Conservation (phyloP, 2,888 invertebrate species). For the Lasioglossum figueresi region DNA sequence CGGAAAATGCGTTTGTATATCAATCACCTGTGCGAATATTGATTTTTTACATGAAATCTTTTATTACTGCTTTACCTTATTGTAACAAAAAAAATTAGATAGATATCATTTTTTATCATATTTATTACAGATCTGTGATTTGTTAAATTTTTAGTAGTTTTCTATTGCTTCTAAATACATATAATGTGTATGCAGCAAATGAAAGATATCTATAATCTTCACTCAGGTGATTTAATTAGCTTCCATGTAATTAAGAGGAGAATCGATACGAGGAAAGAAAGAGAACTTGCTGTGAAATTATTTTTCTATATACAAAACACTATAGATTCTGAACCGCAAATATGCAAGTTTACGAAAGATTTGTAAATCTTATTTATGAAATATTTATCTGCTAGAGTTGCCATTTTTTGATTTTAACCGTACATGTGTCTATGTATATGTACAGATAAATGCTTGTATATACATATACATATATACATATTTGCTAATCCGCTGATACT, state of each 20-base stretch:
- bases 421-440: neutral
- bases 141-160: neutral
- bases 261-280: slow-evolving; percentile 10
- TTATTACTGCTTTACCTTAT: neutral
- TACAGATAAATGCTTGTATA: neutral
- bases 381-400: slow-evolving; percentile 42
- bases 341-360: slow-evolving; percentile 39
- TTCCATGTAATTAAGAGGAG: slow-evolving; percentile 32
- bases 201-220: slow-evolving; percentile 31
- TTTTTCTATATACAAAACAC: slow-evolving; percentile 60
- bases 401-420: slow-evolving; percentile 44
- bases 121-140: neutral
- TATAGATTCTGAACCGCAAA: slow-evolving; percentile 24
- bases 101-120: neutral
- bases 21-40: slow-evolving; percentile 39
- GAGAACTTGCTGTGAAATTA: slow-evolving; percentile 54
- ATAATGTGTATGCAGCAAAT: neutral
- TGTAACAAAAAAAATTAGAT: neutral
- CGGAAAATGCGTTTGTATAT: slow-evolving; percentile 37
- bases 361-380: slow-evolving; percentile 35
- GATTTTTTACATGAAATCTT: neutral
- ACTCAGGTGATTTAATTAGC: slow-evolving; percentile 38
- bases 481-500: slow-evolving; percentile 25
- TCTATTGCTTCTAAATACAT: neutral
- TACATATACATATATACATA: slow-evolving; percentile 21